Evolutionary conservation across 2,113 vertebrate species (phyloP).

Genomic region (Corythoichthys intestinalis): DNA sequence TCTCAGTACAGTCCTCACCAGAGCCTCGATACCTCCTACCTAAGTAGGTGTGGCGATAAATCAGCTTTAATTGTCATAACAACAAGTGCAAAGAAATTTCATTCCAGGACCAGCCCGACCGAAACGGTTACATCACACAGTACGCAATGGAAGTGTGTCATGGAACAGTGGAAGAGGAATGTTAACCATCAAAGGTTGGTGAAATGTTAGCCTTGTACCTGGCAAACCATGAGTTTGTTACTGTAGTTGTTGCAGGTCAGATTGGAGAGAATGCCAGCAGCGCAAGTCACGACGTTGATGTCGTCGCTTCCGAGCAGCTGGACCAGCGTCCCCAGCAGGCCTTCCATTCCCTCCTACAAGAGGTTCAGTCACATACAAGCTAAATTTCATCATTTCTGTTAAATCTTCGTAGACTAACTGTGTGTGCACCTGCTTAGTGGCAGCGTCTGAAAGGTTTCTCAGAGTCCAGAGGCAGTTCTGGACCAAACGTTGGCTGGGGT

Average conservation of each 20-base stretch:
- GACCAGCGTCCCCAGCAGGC: constrained; percentile 93
- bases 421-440: constrained; percentile 88
- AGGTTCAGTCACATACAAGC: background rate
- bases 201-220: constrained; percentile 58
- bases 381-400: background rate
- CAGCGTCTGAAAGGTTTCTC: constrained; percentile 96
- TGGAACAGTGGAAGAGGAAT: no score
- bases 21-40: constrained; percentile 94
- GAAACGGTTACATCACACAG: no score
- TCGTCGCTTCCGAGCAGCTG: constrained; percentile 98
- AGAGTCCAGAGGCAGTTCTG: constrained; percentile 99
- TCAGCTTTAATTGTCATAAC: no score
- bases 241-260: constrained; percentile 99
- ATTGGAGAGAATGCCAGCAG: constrained; percentile 96
- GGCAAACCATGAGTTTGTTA: constrained; percentile 99
- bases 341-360: constrained; percentile 95
- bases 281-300: constrained; percentile 98
- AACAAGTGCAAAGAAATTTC: no score
- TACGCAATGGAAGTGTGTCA: no score
- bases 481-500: constrained; percentile 94
- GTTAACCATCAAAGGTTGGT: no score
- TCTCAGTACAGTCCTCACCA: constrained; percentile 93
- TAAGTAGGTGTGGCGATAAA: constrained; percentile 57
- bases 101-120: no score
- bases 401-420: background rate